Conservation (phyloP, 2,113 vertebrate genomes). For the Anas platyrhynchos region DNA sequence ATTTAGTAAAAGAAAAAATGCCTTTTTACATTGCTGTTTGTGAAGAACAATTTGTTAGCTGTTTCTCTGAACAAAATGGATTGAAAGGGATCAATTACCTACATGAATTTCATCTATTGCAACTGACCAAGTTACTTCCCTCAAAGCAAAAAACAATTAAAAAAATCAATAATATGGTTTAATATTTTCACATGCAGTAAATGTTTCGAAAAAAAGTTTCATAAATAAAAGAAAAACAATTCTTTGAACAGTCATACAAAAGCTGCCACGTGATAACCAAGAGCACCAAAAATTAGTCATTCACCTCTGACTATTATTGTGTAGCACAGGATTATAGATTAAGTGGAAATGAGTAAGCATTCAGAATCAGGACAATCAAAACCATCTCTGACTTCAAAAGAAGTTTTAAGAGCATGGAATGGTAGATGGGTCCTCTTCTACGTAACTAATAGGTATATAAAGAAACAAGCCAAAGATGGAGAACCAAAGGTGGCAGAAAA, state of each 20-base stretch:
- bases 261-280: neutral
- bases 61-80: neutral
- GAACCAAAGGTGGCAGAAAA: neutral
- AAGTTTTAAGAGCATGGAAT: neutral
- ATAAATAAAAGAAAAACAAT: neutral
- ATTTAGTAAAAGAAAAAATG: conserved; percentile 13
- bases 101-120: neutral
- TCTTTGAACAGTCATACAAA: neutral
- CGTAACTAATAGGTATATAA: neutral
- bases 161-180: neutral
- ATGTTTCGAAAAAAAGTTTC: neutral
- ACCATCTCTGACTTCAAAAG: neutral
- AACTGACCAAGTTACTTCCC: neutral
- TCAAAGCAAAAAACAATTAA: neutral
- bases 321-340: neutral
- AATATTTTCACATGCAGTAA: neutral
- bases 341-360: neutral
- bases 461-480: neutral
- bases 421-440: neutral
- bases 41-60: neutral
- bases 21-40: neutral
- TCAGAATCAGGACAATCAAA: neutral
- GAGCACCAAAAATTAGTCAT: neutral
- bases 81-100: neutral
- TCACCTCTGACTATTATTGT: neutral